phyloP scores from a whole-genome alignment of 2,888 invertebrate species.

The Sphecodes monilicornis region DNA sequence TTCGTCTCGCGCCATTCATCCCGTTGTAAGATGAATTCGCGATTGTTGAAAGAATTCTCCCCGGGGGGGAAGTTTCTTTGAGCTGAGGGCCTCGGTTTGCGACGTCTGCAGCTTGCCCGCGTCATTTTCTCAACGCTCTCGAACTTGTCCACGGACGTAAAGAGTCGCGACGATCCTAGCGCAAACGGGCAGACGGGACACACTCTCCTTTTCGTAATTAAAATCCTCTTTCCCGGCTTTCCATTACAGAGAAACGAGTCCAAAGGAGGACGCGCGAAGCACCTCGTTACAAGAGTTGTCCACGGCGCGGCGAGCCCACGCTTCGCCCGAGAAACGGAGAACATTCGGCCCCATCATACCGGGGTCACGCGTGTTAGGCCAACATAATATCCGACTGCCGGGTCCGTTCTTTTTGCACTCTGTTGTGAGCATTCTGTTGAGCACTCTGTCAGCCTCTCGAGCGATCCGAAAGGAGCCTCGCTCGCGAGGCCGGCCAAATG shows the following conservation, averaged over 20 bases:
- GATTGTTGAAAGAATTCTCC: slow-evolving; percentile 7
- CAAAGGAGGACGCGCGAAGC: slow-evolving; percentile 14
- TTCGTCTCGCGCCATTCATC: slow-evolving; percentile 13
- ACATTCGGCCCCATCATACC: slow-evolving; percentile 72
- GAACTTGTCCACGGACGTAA: slow-evolving; percentile 3
- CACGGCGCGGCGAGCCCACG: slow-evolving; percentile 40
- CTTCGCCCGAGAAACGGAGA: slow-evolving; percentile 29
- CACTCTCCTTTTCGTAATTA: slow-evolving; percentile 45
- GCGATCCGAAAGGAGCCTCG: slow-evolving; percentile 57
- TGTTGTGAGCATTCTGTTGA: slow-evolving; percentile 32
- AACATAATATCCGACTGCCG: slow-evolving; percentile 74
- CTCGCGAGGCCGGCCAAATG: slow-evolving; percentile 42
- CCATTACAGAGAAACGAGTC: slow-evolving; percentile 30
- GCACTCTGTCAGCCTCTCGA: slow-evolving; percentile 32
- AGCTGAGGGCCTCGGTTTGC: no score
- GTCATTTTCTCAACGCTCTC: slow-evolving; percentile 13
- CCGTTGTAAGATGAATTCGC: slow-evolving; percentile 9
- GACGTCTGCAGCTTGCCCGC: not conserved
- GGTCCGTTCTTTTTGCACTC: slow-evolving; percentile 58
- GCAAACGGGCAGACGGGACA: not conserved
- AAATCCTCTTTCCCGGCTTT: slow-evolving; percentile 38
- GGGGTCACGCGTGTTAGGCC: slow-evolving; percentile 78
- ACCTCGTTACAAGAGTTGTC: slow-evolving; percentile 66
- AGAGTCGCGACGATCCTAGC: slow-evolving; percentile 4
- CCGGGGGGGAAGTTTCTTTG: not conserved